phyloP scores from a whole-genome alignment of 23 tunicate genomes.

The Phallusia fumigata region DNA sequence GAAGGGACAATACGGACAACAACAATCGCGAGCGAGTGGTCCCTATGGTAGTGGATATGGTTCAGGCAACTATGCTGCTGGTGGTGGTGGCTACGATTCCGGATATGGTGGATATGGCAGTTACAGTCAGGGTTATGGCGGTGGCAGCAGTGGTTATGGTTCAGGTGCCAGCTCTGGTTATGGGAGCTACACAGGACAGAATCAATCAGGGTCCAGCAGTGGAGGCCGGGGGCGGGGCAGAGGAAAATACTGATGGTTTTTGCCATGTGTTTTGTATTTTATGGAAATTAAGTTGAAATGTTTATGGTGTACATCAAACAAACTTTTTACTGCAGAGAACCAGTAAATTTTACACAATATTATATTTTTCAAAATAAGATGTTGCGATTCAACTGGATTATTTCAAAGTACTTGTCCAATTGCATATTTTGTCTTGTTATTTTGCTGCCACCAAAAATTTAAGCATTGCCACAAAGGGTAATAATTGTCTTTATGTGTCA shows the following conservation, averaged over 20 bases:
- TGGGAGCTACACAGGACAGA: constrained; percentile 22
- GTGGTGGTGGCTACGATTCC: neutral
- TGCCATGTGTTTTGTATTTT: too few species aligned
- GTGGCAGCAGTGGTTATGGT: neutral
- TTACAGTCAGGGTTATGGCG: constrained; percentile 21
- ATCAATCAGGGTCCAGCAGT: neutral
- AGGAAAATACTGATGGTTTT: neutral
- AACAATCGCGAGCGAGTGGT: constrained; percentile 20
- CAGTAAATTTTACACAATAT: too few species aligned
- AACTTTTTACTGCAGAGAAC: too few species aligned
- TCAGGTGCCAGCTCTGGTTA: constrained; percentile 8
- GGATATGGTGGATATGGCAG: constrained; percentile 24
- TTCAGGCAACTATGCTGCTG: constrained; percentile 23
- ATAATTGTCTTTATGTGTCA: too few species aligned
- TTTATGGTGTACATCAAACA: too few species aligned
- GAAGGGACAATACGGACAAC: constrained; percentile 19
- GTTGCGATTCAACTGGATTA: too few species aligned
- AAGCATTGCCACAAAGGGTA: too few species aligned
- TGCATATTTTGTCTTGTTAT: too few species aligned
- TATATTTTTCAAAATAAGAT: too few species aligned
- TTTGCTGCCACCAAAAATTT: too few species aligned
- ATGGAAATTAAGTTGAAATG: too few species aligned
- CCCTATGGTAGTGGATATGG: constrained; percentile 37
- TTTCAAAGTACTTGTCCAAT: too few species aligned
- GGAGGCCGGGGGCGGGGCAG: constrained; percentile 2